A percentile compares a stretch with the other conserved stretches of the same genome.
These are phyloP conservation scores for Morus bassanus DNA, from an alignment of 2,797 vertebrate species.

Conservation along the genomic window DNA sequence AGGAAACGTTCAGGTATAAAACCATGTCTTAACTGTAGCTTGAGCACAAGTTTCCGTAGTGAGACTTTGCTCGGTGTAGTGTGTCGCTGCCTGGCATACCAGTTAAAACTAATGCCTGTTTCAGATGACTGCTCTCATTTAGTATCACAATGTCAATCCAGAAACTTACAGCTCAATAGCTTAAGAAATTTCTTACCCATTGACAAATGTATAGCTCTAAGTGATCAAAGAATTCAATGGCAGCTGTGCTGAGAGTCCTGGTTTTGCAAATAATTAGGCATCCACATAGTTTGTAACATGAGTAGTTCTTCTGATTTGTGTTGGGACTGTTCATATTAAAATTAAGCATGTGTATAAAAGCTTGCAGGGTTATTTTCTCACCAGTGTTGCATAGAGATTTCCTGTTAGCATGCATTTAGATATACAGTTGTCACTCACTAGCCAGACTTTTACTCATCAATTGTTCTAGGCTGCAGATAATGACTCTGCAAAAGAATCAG, in stretches of 20 bases:
- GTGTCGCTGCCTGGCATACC: not conserved
- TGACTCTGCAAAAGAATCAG: not conserved
- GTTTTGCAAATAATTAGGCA: not conserved
- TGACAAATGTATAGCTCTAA: not conserved
- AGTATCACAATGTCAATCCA: not conserved
- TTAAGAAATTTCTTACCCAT: not conserved
- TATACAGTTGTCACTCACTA: not conserved
- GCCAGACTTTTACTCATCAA: not conserved
- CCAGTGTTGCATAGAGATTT: not conserved
- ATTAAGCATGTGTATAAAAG: not conserved
- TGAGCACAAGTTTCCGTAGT: not conserved
- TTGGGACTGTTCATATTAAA: not conserved
- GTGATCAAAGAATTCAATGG: not conserved
- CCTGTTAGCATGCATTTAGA: not conserved
- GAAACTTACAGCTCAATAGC: not conserved
- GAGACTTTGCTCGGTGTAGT: not conserved
- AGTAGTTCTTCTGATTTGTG: not conserved
- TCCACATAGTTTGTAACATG: not conserved
- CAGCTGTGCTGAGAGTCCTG: not conserved
- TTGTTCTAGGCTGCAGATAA: not conserved
- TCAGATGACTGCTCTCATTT: not conserved
- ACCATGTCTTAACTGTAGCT: not conserved
- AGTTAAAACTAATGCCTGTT: not conserved
- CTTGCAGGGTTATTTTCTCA: not conserved
- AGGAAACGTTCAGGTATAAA: not conserved